phyloP scores from a whole-genome alignment of 2,888 invertebrate genomes.

The Drosophila ochracea region DNA sequence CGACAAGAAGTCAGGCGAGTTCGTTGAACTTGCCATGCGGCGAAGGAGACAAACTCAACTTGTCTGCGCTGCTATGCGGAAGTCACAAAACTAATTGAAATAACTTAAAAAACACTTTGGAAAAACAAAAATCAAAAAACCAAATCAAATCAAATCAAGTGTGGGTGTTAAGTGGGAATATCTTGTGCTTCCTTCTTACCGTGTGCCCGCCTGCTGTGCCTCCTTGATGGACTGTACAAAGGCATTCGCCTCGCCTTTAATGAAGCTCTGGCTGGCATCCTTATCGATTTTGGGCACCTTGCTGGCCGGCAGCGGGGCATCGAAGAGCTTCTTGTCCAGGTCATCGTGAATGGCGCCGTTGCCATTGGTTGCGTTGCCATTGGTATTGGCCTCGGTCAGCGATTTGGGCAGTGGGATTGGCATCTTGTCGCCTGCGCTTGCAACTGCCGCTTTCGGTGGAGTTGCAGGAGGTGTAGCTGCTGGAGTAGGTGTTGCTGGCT shows the following conservation, averaged over 20 bases:
- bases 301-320: conserved; percentile 58
- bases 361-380: conserved; percentile 54
- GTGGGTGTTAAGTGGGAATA: background rate
- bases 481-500: conserved; percentile 49
- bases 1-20: conserved; percentile 69
- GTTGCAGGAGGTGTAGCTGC: conserved; percentile 25
- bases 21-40: conserved; percentile 55
- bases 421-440: conserved; percentile 58
- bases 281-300: conserved; percentile 64
- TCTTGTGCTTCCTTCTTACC: conserved; percentile 53
- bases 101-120: conserved; percentile 24
- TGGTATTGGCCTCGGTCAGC: conserved; percentile 42
- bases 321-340: conserved; percentile 75
- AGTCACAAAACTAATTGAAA: conserved; percentile 56
- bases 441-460: conserved; percentile 12
- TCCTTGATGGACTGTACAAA: conserved; percentile 75
- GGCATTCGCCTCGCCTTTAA: conserved; percentile 78
- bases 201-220: conserved; percentile 66
- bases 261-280: conserved; percentile 83
- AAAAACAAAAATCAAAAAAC: conserved; percentile 23
- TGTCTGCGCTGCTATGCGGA: conserved; percentile 45
- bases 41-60: conserved; percentile 14
- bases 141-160: conserved; percentile 17
- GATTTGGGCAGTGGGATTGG: conserved; percentile 68
- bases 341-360: conserved; percentile 49